Conservation (phyloP, 2,888 invertebrate species). For the Acanthosepion esculentum region DNA sequence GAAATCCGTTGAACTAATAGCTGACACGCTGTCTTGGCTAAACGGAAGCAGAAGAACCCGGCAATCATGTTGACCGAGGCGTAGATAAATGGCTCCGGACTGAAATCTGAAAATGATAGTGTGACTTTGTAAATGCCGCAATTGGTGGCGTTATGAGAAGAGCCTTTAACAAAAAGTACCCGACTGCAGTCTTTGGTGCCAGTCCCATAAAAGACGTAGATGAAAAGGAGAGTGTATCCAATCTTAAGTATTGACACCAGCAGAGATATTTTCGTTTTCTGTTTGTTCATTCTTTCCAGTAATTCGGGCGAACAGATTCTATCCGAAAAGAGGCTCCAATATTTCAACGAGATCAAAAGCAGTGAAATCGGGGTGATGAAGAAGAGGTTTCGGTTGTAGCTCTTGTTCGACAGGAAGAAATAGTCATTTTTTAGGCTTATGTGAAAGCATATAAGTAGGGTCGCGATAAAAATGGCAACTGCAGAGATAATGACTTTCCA, state of each 20-base stretch:
- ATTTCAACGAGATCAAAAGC: slow-evolving; percentile 89
- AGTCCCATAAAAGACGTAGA: neutral
- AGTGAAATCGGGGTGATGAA: slow-evolving; percentile 84
- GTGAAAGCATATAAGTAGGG: neutral
- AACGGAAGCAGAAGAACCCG: slow-evolving; percentile 61
- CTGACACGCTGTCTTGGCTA: slow-evolving; percentile 62
- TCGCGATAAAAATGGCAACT: neutral
- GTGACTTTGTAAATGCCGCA: neutral
- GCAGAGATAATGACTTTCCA: neutral
- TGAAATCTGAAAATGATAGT: neutral
- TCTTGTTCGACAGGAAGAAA: neutral
- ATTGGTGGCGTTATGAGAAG: neutral
- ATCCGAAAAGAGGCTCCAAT: slow-evolving; percentile 96
- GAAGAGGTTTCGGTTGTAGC: slow-evolving; percentile 77
- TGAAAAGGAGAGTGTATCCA: neutral
- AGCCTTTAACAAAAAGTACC: neutral
- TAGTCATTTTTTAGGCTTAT: neutral
- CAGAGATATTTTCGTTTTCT: slow-evolving; percentile 40
- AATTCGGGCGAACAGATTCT: slow-evolving; percentile 39
- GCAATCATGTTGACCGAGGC: slow-evolving; percentile 58
- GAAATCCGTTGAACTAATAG: slow-evolving; percentile 61
- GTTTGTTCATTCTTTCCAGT: slow-evolving; percentile 51
- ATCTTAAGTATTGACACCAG: neutral
- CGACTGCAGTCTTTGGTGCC: neutral
- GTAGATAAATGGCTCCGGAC: slow-evolving; percentile 57